Conservation (phyloP, 2,797 vertebrate species). For the Hypotaenidia okinawae region DNA sequence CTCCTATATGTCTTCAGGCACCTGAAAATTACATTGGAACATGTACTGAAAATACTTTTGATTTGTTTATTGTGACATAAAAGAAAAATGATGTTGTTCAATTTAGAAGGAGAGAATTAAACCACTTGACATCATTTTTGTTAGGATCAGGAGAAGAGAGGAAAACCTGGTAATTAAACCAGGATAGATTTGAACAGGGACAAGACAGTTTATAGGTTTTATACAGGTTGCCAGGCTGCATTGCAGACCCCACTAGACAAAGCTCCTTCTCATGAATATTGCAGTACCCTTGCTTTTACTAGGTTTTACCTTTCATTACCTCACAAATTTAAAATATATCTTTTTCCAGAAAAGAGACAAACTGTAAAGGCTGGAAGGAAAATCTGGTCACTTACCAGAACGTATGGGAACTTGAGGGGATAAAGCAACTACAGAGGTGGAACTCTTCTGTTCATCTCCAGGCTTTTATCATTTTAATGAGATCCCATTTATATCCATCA, state of each 20-base stretch:
- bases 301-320: background rate
- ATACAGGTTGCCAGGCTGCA: background rate
- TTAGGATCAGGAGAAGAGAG: background rate
- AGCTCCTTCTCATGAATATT: background rate
- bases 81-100: background rate
- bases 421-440: background rate
- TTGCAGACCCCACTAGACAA: background rate
- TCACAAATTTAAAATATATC: background rate
- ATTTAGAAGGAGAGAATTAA: background rate
- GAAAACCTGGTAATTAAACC: background rate
- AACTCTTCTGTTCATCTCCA: background rate
- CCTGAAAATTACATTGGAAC: background rate
- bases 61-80: background rate
- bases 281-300: background rate
- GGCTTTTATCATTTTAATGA: background rate
- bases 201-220: background rate
- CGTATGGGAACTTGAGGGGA: background rate
- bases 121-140: background rate
- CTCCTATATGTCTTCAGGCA: background rate
- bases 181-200: background rate
- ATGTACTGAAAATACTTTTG: background rate
- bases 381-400: background rate
- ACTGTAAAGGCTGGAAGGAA: background rate
- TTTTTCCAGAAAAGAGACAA: background rate
- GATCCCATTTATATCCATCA: background rate